Conservation (phyloP, 1,140 invertebrate species). For the Caenorhabditis remanei region DNA sequence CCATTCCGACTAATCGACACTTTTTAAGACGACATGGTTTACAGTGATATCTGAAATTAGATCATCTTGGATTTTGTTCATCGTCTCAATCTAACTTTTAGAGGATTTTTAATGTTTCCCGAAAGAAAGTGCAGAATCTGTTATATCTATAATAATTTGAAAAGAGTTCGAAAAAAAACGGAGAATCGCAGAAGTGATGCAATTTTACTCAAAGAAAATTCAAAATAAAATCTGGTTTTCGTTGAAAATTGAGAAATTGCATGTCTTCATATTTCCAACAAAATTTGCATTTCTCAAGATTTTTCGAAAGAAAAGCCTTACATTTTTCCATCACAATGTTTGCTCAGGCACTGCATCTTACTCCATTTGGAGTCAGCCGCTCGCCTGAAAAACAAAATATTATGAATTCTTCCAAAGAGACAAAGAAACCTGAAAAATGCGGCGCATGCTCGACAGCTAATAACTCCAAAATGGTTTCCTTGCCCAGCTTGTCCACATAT, state of each 20-base stretch:
- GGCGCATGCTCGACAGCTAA: conserved; percentile 7
- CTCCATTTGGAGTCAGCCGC: conserved; percentile 26
- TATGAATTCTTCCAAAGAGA: background rate
- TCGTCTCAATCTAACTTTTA: background rate
- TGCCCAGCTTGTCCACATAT: background rate
- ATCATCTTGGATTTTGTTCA: background rate
- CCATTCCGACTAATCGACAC: conserved; percentile 21
- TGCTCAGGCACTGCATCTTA: conserved; percentile 25
- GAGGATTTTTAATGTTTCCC: too few species aligned
- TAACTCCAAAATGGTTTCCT: conserved; percentile 9
- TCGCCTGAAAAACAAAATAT: background rate
- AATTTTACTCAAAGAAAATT: too few species aligned
- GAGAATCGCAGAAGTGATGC: too few species aligned
- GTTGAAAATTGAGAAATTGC: too few species aligned
- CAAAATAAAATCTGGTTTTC: too few species aligned
- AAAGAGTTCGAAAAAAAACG: background rate
- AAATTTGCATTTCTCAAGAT: background rate
- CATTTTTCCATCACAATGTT: conserved; percentile 34
- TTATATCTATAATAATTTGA: background rate
- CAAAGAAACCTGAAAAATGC: background rate
- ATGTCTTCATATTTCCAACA: too few species aligned
- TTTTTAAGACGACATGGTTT: conserved; percentile 36
- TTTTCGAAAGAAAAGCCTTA: background rate
- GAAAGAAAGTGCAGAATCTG: too few species aligned
- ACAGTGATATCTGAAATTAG: conserved; percentile 9